Evolutionary conservation across 1,140 invertebrate genomes (phyloP), one percentile per base, ranked within the genome.

Genomic region (Drosophila lacteicornis): DNA sequence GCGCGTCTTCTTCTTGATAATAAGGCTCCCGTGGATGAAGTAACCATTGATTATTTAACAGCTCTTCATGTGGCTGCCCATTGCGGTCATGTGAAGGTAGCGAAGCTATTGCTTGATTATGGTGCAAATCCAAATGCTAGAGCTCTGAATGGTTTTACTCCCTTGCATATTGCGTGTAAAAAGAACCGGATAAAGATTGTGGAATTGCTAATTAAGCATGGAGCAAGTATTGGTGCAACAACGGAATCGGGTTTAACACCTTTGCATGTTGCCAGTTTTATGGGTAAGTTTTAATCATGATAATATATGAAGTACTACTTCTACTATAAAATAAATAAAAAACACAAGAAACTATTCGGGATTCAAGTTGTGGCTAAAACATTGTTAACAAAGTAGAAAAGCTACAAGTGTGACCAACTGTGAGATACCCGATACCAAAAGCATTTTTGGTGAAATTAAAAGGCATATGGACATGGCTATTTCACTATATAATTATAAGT

Each of bases 91-190:
- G 98, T 98, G 19, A 93, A 93, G 73, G 98, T 99, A 9, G 98
- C 99, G 3, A 99, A 99, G 93, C 94, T 99, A 25, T 94, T 99
- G 15, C 94, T 99, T 53, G 98, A 96, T 74, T 95, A 97, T 90
- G 98, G 98, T 79, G 99, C 98, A n/a, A 98, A 99, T 93, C 96
- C 98, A 0, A 99, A 99, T 93, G 96, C 99, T 0, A 94, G 99
- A 51, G 99, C 99, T 50, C 94, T 99, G 25, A 99, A 99, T 93
- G 99, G 99, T 13, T 99, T 99, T 92, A 99, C 98, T 1, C 99
- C 99, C 0, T 94, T 99, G 50, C 98, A 99, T 91, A 99, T 99
- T 92, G 99, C 99, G 40, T 99, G 99, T 93, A 99, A 99, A 93
- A 99, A 99, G 94, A 99, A 99, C 94, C 94, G 99, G 38, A 97